Percentiles rank a stretch among this genome's conserved stretches.
These are phyloP conservation scores for Tiliacea aurago DNA, from an alignment of 2,888 invertebrate species.

Conservation along the genomic window DNA sequence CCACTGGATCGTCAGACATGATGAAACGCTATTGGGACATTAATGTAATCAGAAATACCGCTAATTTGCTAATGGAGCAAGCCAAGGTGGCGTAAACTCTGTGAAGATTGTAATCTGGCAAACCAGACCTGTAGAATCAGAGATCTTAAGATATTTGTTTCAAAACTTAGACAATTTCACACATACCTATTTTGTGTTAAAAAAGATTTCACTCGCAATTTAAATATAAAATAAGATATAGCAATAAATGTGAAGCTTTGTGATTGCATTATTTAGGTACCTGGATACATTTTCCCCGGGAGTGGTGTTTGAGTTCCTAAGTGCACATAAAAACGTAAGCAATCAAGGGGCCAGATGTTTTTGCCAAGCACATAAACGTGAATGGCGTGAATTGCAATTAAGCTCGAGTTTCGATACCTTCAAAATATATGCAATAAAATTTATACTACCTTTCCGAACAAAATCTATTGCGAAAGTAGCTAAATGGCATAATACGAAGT, in stretches of 20 bases:
- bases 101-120: conserved; percentile 79
- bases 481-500: conserved; percentile 48
- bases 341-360: conserved; percentile 88
- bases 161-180: neutral
- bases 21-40: conserved; percentile 69
- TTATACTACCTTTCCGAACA: conserved; percentile 74
- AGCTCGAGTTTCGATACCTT: conserved; percentile 86
- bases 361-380: conserved; percentile 85
- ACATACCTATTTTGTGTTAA: neutral
- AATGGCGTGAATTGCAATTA: conserved; percentile 88
- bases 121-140: conserved; percentile 54
- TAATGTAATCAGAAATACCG: conserved; percentile 75
- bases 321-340: conserved; percentile 88
- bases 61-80: conserved; percentile 85
- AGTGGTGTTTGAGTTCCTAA: conserved; percentile 78
- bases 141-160: conserved; percentile 42
- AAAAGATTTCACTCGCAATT: conserved; percentile 21
- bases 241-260: conserved; percentile 78
- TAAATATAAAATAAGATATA: conserved; percentile 75
- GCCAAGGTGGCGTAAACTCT: conserved; percentile 73
- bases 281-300: conserved; percentile 74
- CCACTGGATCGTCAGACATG: conserved; percentile 31
- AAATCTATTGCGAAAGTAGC: conserved; percentile 67
- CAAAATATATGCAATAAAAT: conserved; percentile 83
- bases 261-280: conserved; percentile 82